These are phyloP conservation scores for Ectropis crepuscularia DNA, from an alignment of 2,888 invertebrate species.

Conservation along the genomic window DNA sequence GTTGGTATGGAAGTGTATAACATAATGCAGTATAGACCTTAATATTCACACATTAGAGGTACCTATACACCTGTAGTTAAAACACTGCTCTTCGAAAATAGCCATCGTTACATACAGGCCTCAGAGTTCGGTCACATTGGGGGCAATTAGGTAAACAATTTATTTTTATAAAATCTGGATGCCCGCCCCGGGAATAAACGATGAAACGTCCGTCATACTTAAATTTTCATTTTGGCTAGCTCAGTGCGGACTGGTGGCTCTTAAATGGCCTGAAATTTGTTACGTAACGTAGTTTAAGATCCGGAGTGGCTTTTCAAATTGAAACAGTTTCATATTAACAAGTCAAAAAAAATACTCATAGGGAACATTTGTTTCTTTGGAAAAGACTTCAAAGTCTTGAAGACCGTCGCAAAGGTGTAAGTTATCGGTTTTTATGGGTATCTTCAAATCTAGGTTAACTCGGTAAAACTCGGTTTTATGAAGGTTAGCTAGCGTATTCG, in stretches of 20 bases:
- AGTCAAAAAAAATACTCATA: too few relatives aligned
- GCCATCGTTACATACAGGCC: neutral
- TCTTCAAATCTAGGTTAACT: too few relatives aligned
- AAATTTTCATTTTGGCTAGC: conserved; percentile 29
- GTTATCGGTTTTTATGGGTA: too few relatives aligned
- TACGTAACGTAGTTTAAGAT: conserved; percentile 1
- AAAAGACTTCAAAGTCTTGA: too few relatives aligned
- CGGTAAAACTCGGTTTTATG: too few relatives aligned
- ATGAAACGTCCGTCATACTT: conserved; percentile 26
- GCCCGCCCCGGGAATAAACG: conserved; percentile 16
- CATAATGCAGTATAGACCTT: too few relatives aligned
- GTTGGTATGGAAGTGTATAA: too few relatives aligned
- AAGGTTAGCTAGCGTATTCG: too few relatives aligned
- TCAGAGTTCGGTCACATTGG: neutral
- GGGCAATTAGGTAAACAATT: conserved; percentile 30
- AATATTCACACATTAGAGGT: too few relatives aligned
- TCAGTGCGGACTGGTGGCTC: conserved; percentile 8
- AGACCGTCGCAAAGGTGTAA: too few relatives aligned
- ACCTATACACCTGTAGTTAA: too few relatives aligned
- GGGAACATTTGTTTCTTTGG: too few relatives aligned
- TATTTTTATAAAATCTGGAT: conserved; percentile 27
- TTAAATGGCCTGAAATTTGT: conserved; percentile 15
- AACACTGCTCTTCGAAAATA: neutral
- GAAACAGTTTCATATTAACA: neutral
- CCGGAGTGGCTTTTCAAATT: neutral